Base-by-base conservation (phyloP, 2,888 invertebrate genomes). In the Lysandra coridon region DNA sequence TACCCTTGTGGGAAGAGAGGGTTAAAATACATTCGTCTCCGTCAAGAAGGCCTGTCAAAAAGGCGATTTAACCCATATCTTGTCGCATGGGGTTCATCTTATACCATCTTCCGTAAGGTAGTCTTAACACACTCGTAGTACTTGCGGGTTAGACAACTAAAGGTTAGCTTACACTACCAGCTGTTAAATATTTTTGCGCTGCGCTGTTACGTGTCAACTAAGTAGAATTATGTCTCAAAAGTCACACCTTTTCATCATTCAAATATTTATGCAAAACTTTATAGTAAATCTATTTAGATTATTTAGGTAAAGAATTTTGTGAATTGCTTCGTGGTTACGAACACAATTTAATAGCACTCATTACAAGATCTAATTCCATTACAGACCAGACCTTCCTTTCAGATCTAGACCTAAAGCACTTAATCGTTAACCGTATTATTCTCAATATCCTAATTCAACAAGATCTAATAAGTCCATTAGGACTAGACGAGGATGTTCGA, bases 11-110 rank as follows among this genome's bases (percentile, higher is more conserved):
- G 33, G 33, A 5, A 30, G 14, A 69, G 69, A 69, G 69, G 37
- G 69, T 69, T 69, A 33, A 30, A 69, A 69, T 69, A 69, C 69
- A 69, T 69, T 69, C 69, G 69, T 69, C 69, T 69, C 37, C 33
- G 69, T 69, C 69, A 69, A 69, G 69, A 33, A 69, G 69, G 33
- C 64, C 64, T 30, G 30, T 69, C 69, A 69, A 33, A 69, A 69
- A 69, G 69, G 69, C 69, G 69, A 69, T 69, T 69, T 69, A 69
- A 69, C 69, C 69, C 69, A 69, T 69, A 69, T 69, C 69, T 69
- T 69, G 69, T 69, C 69, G 14, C 33, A 30, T 33, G 14, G 33
- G 69, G 69, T 69, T 37, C 37, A 69, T 37, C 10, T 12, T 64
- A 30, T 30, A 30, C 23, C 30, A 30, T 23, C 64, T 12, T 64